These are phyloP conservation scores for Enteromius radiatus DNA, from an alignment of 2,797 vertebrate species.

Conservation along the genomic window DNA sequence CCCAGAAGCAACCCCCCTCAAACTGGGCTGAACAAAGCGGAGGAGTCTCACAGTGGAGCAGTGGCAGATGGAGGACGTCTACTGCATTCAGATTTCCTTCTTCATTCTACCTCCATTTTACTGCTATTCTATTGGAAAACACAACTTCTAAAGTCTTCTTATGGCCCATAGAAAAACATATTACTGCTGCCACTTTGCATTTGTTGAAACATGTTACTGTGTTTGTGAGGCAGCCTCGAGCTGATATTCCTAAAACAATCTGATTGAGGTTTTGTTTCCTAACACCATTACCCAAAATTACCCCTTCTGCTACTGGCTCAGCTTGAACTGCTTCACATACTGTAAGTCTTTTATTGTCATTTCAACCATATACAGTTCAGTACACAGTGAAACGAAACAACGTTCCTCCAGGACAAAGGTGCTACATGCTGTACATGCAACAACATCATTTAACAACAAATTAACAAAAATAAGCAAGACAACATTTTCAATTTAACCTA, in stretches of 20 bases:
- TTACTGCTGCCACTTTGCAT: not conserved
- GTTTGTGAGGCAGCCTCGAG: not conserved
- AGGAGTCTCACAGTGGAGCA: conserved; percentile 50
- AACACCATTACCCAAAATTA: not conserved
- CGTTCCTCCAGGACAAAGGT: too few species aligned
- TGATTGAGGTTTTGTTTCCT: not conserved
- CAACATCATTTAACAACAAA: too few species aligned
- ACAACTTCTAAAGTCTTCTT: conserved; percentile 12
- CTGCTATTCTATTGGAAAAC: conserved; percentile 3
- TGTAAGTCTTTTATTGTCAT: too few species aligned
- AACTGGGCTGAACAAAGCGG: conserved; percentile 60
- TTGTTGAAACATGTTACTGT: not conserved
- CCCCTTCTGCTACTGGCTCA: not conserved
- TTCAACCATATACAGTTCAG: too few species aligned
- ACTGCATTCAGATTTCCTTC: conserved; percentile 55
- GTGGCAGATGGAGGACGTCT: conserved; percentile 45
- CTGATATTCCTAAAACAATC: not conserved
- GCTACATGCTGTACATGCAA: too few species aligned
- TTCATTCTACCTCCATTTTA: conserved; percentile 5
- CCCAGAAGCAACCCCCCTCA: conserved; percentile 50
- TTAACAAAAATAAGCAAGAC: too few species aligned
- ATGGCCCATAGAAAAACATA: conserved; percentile 13
- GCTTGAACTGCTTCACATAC: not conserved
- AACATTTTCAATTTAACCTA: too few species aligned
- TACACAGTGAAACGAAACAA: too few species aligned